These are phyloP conservation scores for Helicoverpa armigera DNA, from an alignment of 1,140 invertebrate genomes.

Conservation along the genomic window DNA sequence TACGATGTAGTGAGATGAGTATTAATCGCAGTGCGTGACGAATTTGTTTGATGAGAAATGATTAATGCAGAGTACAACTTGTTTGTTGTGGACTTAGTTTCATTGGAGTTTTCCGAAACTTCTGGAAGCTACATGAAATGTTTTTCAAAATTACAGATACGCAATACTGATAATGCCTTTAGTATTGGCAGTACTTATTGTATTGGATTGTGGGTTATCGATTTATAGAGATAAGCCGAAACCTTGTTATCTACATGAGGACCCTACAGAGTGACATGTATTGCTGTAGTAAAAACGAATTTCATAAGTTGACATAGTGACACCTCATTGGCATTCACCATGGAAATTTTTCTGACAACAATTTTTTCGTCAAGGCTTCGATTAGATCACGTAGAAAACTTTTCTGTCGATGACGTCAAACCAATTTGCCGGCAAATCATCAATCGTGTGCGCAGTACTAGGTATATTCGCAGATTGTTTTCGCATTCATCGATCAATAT, in stretches of 20 bases:
- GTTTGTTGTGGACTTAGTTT: not conserved
- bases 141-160: slow-evolving; percentile 12
- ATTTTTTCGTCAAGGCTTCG: not conserved
- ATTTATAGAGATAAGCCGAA: not conserved
- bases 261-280: not conserved
- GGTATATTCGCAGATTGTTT: not conserved
- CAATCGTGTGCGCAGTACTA: not conserved
- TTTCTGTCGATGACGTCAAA: not conserved
- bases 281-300: too few species aligned
- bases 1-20: slow-evolving; percentile 53
- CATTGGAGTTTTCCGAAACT: not conserved
- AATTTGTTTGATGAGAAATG: slow-evolving; percentile 33
- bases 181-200: not conserved
- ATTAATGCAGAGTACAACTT: slow-evolving; percentile 38
- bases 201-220: slow-evolving; percentile 21
- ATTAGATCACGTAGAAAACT: not conserved
- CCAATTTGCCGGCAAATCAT: not conserved
- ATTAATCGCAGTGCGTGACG: slow-evolving; percentile 36
- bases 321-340: too few species aligned
- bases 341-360: too few species aligned
- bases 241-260: not conserved
- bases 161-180: slow-evolving; percentile 5
- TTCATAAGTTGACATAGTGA: too few species aligned
- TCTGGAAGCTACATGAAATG: not conserved
- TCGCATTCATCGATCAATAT: slow-evolving; percentile 14